Percentiles rank a stretch among this genome's conserved stretches.
Evolutionary conservation across 2,797 vertebrate genomes (phyloP).

Genomic region (Clamator glandarius): DNA sequence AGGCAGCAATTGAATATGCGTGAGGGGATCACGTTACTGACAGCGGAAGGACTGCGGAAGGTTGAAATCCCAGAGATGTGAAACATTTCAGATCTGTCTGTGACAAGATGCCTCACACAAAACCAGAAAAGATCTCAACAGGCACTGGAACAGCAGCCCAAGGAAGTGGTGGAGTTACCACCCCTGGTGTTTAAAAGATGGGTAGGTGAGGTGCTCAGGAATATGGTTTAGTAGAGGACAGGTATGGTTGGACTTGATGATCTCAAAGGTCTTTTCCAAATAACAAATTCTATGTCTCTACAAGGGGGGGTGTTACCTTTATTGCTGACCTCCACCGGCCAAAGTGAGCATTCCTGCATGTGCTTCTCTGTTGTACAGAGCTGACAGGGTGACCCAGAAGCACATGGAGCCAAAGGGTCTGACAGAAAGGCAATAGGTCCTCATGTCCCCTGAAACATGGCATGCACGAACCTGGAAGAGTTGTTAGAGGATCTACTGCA

Average conservation of each 20-base stretch:
- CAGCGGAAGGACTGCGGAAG: neutral
- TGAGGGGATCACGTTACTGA: neutral
- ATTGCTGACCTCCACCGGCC: neutral
- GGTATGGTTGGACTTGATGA: no score
- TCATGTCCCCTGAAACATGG: rapidly evolving
- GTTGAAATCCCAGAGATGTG: constrained; percentile 8
- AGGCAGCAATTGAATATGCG: neutral
- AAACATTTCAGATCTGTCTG: neutral
- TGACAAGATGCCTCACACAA: neutral
- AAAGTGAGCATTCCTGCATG: rapidly evolving
- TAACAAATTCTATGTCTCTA: no score
- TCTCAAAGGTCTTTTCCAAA: no score
- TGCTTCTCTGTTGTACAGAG: neutral
- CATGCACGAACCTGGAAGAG: neutral
- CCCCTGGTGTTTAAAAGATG: no score
- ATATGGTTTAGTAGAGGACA: no score
- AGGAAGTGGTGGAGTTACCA: no score
- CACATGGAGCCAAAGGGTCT: neutral
- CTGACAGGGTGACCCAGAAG: neutral
- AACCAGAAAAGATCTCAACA: neutral
- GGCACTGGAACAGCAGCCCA: no score
- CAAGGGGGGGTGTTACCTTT: neutral
- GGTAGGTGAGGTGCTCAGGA: no score
- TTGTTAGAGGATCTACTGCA: neutral
- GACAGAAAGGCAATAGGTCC: neutral